phyloP scores from a whole-genome alignment of 2,113 vertebrate species.

The Notarius quadriscutis region DNA sequence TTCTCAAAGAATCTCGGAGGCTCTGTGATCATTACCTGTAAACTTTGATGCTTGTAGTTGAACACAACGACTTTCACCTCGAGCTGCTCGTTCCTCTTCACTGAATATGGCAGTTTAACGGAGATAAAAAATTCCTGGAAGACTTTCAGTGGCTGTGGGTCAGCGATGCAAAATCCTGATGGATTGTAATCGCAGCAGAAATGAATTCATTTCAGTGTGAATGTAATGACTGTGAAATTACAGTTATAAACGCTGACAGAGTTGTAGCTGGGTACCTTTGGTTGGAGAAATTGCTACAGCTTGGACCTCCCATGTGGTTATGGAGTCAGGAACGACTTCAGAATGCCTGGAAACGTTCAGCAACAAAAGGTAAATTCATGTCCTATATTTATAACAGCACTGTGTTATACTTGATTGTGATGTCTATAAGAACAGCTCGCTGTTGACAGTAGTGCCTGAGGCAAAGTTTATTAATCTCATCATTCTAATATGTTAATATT shows the following conservation, averaged over 20 bases:
- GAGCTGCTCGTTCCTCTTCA: constrained; percentile 62
- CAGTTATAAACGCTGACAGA: background rate
- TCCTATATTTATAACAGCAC: background rate
- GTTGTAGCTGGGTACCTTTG: constrained; percentile 35
- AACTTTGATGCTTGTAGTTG: constrained; percentile 52
- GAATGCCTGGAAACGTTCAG: constrained; percentile 36
- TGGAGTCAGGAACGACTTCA: constrained; percentile 53
- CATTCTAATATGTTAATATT: background rate
- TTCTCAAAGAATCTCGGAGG: background rate
- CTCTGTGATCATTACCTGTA: constrained; percentile 49
- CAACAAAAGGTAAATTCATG: background rate
- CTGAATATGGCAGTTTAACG: constrained; percentile 60
- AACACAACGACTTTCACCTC: constrained; percentile 60
- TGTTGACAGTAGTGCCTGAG: background rate
- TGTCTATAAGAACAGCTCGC: background rate
- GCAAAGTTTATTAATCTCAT: background rate
- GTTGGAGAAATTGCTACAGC: constrained; percentile 55
- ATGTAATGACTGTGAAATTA: background rate
- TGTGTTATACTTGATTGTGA: background rate
- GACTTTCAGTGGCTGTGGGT: constrained; percentile 56
- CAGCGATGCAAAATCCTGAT: constrained; percentile 61
- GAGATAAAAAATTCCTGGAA: constrained; percentile 63
- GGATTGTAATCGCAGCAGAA: background rate
- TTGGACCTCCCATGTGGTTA: constrained; percentile 63
- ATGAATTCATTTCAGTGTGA: background rate